These are phyloP conservation scores for Papilio polyxenes DNA, from an alignment of 1,140 invertebrate genomes.

Conservation along the genomic window DNA sequence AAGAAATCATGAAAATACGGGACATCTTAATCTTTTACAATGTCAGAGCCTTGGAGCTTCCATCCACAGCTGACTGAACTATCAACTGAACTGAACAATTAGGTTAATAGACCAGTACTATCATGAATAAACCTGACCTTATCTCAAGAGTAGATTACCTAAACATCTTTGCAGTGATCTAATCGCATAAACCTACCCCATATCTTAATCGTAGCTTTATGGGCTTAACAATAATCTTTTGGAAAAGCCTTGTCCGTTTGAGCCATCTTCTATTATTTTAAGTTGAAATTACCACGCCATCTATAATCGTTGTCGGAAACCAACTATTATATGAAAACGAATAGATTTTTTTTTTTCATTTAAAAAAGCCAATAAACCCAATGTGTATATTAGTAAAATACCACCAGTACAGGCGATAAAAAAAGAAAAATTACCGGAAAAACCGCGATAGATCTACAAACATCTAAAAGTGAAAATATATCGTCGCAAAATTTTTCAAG, in stretches of 20 bases:
- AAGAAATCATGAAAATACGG: no score
- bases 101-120: neutral
- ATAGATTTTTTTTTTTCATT: neutral
- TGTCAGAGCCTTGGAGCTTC: neutral
- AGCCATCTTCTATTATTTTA: neutral
- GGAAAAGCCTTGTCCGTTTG: neutral
- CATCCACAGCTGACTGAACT: neutral
- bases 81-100: neutral
- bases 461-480: conserved; percentile 25
- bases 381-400: neutral
- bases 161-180: neutral
- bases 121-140: neutral
- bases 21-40: neutral
- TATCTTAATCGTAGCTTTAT: neutral
- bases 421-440: conserved; percentile 37
- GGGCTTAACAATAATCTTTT: neutral
- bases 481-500: conserved; percentile 37
- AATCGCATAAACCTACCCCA: neutral
- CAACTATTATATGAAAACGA: neutral
- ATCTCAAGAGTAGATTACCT: neutral
- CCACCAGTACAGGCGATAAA: neutral
- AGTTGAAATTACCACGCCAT: neutral
- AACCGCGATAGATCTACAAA: conserved; percentile 31
- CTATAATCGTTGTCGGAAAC: neutral
- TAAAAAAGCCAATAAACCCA: neutral